Base-by-base conservation (phyloP, 2,113 vertebrate species). In the Lucifuga dentata region DNA sequence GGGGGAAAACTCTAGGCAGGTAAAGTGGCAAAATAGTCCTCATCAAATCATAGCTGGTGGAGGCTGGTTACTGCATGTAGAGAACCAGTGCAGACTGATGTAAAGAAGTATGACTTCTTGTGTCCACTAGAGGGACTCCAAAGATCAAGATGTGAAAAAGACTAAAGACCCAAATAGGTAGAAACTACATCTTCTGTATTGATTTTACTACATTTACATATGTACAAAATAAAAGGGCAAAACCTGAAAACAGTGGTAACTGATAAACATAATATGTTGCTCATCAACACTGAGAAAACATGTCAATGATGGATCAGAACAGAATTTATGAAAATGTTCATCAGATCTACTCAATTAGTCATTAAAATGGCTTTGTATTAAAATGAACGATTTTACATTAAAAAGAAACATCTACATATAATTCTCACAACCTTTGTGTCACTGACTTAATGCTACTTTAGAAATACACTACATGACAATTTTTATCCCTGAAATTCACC, bases 121-220 rank as follows among this genome's bases (percentile, higher is more conserved):
- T 51, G 75, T 73, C 86, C 86, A 89, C 87, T 80, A 89, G 85
- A 77, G 85, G 85, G 87, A 82, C 35, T 63, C 39, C 35, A 63
- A 52, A 48, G 12, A 33, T 43, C 41, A 40, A 0, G 8, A 69
- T 1, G 55, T 16, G 15, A 17, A 53, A 38, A 12, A 8, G 1
- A 46, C 16, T 1, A 57, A 39, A 12, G 1, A 11, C 2, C 11
- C 36, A 41, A 12, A 3, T 43, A 58, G 0, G 8, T 60, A 23
- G 3, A 29, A 36, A 13, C 2, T 64, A 58, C 41, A 49, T 17
- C n/a, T 36, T 29, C n/a, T 40, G 8, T 60, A 48, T 50, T n/a
- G n/a, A n/a, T 40, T 35, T 66, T 40, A 32, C 33, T 51, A 33
- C n/a, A 39, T 19, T 45, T 50, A 67, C 13, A 71, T 26, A 13